Evolutionary conservation across 1,140 invertebrate genomes (phyloP), one percentile per base, ranked within the genome.

Genomic region (Mylabris phalerata): DNA sequence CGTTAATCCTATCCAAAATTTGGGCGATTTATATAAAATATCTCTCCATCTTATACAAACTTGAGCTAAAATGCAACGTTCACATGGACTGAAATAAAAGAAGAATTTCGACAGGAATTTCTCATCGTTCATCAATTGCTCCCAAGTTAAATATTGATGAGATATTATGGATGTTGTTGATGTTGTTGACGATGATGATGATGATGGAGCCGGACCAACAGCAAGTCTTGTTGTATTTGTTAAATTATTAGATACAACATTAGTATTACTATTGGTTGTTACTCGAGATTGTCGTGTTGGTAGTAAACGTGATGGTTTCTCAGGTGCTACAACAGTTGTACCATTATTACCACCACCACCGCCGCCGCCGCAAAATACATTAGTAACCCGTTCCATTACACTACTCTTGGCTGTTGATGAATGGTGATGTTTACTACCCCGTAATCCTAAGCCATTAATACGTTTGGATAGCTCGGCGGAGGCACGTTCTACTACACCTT

Each of bases 401-500:
- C 84, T 86, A 10, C 82, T 79, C 67, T 83, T 81, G 32, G 66
- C 65, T 32, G 32, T 42, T 54, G 79, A 78, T 19, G 19, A 19
- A 19, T 19, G 19, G 66, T 76, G 73, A 71, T 86, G 84, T 67
- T 87, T 86, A 58, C 76, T 78, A 13, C 85, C 81, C 59, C 88
- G 81, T 61, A 92, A 77, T 25, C 87, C 86, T 67, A 92, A 78
- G 38, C 89, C 90, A 71, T 90, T 92, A 76, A 93, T 92, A 63
- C 90, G 83, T 68, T 91, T 90, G 51, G 88, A 88, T 55, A 93
- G 76, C 75, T 93, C 90, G 51, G 89, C 89, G 62, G 89, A 91
- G 65, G 90, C 90, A 66, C 90, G 82, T 79, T 93, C 90, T 71
- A 92, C 89, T 68, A 91, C 89, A 64, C 86, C 87, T 73, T 88